Base-by-base conservation (phyloP, 2,113 vertebrate species). In the Rhipidura dahli region DNA sequence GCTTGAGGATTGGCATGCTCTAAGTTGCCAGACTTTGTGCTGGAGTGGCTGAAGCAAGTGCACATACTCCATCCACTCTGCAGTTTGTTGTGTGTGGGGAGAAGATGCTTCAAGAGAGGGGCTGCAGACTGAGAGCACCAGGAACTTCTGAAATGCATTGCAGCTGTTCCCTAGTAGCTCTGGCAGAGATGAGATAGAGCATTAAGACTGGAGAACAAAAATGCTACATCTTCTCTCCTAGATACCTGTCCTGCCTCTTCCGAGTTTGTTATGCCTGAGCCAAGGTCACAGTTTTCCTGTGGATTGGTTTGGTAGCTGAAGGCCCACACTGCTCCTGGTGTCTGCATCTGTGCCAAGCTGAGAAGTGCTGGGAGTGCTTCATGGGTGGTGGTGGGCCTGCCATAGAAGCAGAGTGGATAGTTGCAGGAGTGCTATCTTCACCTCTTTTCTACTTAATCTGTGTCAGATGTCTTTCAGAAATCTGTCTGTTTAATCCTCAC, bases 261-360 rank as follows among this genome's bases (percentile, higher is more conserved):
- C 35, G 39, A 63, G 35, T 18, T 7, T 63, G 39, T 61, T 15
- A 3, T 33, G 35, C 33, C 65, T 22, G 56, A 49, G 42, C 13
- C 45, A 57, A 71, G 47, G 61, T 21, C 6, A 30, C 18, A 8
- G 0, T 30, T 51, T 60, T 15, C 33, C 15, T 15, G 11, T 65
- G 68, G 19, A 3, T 31, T 0, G 2, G 2, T 27, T 15, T 68
- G 35, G 23, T 39, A 44, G 45, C 49, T 65, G 78, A 82, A 63
- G 47, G 56, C 24, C 9, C 4, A 0, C 1, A 0, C 4, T 31
- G 51, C 45, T 22, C 11, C 19, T 26, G 8, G 28, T 10, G 7
- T 9, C 6, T 28, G 9, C 0, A 0, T 13, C 35, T 82, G 10
- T 71, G 50, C n/a, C 16, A 35, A 18, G 50, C 80, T 47, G 27